phyloP scores from a whole-genome alignment of 1,140 invertebrate genomes.

The Nasonia giraulti region DNA sequence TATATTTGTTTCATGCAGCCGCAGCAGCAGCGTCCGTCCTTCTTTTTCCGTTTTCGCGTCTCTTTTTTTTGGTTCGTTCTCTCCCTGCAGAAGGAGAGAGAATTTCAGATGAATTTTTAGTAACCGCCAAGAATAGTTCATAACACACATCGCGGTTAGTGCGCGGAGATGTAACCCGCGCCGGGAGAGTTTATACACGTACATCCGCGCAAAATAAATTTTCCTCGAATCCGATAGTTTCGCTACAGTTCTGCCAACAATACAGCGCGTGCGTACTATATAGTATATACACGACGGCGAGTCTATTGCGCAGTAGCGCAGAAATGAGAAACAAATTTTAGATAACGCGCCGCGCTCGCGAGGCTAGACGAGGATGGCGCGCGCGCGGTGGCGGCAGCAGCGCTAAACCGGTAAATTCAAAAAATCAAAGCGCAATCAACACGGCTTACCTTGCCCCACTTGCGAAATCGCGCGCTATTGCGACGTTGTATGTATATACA shows the following conservation, averaged over 20 bases:
- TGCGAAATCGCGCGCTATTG: slow-evolving; percentile 26
- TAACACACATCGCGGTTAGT: neutral
- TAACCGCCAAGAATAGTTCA: slow-evolving; percentile 22
- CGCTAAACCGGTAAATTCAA: slow-evolving; percentile 12
- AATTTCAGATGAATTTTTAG: slow-evolving; percentile 30
- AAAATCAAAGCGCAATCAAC: slow-evolving; percentile 47
- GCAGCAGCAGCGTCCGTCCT: neutral
- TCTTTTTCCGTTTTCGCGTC: neutral
- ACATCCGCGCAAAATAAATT: neutral
- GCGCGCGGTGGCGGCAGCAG: neutral
- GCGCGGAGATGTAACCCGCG: neutral
- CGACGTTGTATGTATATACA: neutral
- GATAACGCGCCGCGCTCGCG: neutral
- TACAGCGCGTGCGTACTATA: neutral
- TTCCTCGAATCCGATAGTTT: neutral
- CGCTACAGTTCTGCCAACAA: neutral
- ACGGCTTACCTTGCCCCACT: slow-evolving; percentile 44
- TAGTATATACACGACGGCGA: too few relatives aligned
- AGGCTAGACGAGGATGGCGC: neutral
- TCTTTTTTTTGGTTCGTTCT: slow-evolving; percentile 8
- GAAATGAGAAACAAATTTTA: neutral
- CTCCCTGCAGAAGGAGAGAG: neutral
- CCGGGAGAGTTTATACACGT: neutral
- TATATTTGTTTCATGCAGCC: slow-evolving; percentile 23
- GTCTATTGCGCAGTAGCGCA: neutral